These are phyloP conservation scores for Aricia agestis DNA, from an alignment of 1,140 invertebrate species.

Conservation along the genomic window DNA sequence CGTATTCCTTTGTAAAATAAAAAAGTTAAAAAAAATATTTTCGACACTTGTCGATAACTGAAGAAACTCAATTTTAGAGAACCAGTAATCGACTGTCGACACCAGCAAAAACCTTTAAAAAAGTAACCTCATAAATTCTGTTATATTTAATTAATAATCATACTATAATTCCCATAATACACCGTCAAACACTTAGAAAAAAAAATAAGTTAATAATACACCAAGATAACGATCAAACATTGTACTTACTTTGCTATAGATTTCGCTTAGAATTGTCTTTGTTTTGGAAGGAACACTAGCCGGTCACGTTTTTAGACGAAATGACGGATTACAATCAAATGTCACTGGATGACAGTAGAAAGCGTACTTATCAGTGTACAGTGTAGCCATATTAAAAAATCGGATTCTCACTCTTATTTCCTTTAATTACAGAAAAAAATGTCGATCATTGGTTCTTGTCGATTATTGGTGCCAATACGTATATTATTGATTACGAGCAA, in stretches of 20 bases:
- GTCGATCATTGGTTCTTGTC: conserved; percentile 3
- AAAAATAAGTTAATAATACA: conserved; percentile 6
- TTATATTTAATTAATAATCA: neutral
- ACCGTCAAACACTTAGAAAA: conserved; percentile 9
- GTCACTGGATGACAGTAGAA: conserved; percentile 20
- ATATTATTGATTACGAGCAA: too few relatives aligned
- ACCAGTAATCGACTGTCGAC: conserved; percentile 21
- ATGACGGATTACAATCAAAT: conserved; percentile 12
- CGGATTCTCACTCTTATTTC: conserved; percentile 20
- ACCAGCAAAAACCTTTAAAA: conserved; percentile 5
- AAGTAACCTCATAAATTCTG: conserved; percentile 13
- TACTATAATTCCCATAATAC: conserved; percentile 13
- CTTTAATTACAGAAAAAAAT: conserved; percentile 16
- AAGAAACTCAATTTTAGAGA: conserved; percentile 15
- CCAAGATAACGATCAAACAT: conserved; percentile 15
- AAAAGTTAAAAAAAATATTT: conserved; percentile 18
- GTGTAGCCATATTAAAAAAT: conserved; percentile 22
- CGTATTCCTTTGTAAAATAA: conserved; percentile 12
- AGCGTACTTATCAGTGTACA: conserved; percentile 2
- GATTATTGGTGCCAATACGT: neutral
- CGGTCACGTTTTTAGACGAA: conserved; percentile 15
- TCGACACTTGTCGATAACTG: conserved; percentile 22
- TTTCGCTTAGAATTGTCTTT: conserved; percentile 18
- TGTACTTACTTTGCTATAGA: conserved; percentile 17
- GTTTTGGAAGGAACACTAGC: conserved; percentile 16